Base-by-base conservation (phyloP, 2,888 invertebrate genomes). In the Dascillus cervinus region DNA sequence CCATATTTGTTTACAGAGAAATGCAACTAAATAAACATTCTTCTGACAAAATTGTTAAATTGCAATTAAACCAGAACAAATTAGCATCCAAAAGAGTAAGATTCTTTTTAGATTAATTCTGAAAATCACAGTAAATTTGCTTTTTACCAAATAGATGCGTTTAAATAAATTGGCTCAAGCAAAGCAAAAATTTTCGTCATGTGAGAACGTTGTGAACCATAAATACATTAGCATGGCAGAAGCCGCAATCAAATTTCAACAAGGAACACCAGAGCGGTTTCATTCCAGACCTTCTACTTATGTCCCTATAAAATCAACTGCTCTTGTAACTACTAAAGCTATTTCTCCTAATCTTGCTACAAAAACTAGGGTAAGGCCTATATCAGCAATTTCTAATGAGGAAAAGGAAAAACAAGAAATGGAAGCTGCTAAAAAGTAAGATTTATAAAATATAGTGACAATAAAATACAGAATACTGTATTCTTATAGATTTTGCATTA, bases 361-460 rank as follows among this genome's bases (percentile, higher is more conserved):
- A n/a, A 71, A 69, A 43, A 53, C 57, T 1, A 72, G 84, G 15
- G 56, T 63, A 0, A 65, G 83, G 17, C 67, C 73, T 1, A 53
- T 66, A 1, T 66, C 68, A 27, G 60, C 69, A n/a, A 43, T 75
- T 9, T 75, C 75, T 8, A 70, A 70, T 29, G 70, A 75, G 41
- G 75, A 82, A 44, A 64, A 67, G 26, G 82, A 83, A 53, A 65
- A 71, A 38, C 49, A 70, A 45, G 78, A 80, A 53, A 39, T 76
- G 0, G 75, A 80, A 53, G 77, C 82, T 56, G 69, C 77, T 5
- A 74, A 71, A 50, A 77, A 75, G 65, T 73, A 56, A 49, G 57
- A 11, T n/a, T n/a, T n/a, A n/a, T n/a, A n/a, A n/a, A n/a, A n/a
- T n/a, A n/a, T n/a, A n/a, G n/a, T n/a, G n/a, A n/a, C n/a, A n/a